Evolutionary conservation across 2,888 invertebrate species (phyloP).

Genomic region (Megastigmus dorsalis): DNA sequence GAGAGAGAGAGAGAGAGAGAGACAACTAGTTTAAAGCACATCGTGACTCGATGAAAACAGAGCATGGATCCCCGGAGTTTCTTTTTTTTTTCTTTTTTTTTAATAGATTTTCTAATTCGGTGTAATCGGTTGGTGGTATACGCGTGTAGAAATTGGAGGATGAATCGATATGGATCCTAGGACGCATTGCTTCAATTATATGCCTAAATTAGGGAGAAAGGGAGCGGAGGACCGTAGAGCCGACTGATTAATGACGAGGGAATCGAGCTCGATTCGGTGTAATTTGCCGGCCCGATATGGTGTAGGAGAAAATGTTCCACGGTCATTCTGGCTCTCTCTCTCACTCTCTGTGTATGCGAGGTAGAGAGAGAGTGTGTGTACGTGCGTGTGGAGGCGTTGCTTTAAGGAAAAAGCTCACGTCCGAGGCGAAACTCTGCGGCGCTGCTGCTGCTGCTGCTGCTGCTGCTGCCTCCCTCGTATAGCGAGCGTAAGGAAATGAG

Average conservation of each 20-base stretch:
- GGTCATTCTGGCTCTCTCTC: too few species aligned
- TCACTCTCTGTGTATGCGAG: too few species aligned
- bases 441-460: neutral
- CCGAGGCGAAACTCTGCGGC: slow-evolving; percentile 5
- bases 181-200: slow-evolving; percentile 12
- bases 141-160: neutral
- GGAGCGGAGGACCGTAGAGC: neutral
- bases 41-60: slow-evolving; percentile 27
- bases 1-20: too few species aligned
- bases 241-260: slow-evolving; percentile 22
- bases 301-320: too few species aligned
- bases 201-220: slow-evolving; percentile 6
- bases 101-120: neutral
- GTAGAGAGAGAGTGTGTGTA: neutral
- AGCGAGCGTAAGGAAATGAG: slow-evolving; percentile 70
- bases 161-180: slow-evolving; percentile 2
- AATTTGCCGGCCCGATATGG: neutral
- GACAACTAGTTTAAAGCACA: neutral
- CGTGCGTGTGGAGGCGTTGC: neutral
- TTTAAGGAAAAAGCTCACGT: slow-evolving; percentile 48
- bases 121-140: too few species aligned
- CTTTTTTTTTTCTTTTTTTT: too few species aligned
- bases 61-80: too few species aligned
- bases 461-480: neutral
- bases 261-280: neutral